Percentiles rank a stretch among this genome's conserved stretches.
phyloP scores from a whole-genome alignment of 2,797 vertebrate genomes.

The Xiphophorus birchmanni region DNA sequence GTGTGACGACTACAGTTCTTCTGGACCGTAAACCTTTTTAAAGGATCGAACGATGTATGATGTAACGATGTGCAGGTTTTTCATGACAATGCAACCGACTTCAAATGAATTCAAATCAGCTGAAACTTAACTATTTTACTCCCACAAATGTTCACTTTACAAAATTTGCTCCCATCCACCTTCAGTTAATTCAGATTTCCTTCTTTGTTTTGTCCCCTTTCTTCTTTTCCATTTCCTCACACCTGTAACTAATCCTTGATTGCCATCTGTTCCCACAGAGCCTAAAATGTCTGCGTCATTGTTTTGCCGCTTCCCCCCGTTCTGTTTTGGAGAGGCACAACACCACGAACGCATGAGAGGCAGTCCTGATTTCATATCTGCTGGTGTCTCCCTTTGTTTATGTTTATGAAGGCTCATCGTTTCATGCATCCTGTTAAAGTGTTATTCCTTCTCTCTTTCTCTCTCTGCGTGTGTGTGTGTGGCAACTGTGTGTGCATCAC shows the following conservation, averaged over 20 bases:
- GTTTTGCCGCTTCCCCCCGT: conserved; percentile 39
- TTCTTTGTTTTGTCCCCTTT: conserved; percentile 9
- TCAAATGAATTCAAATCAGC: background rate
- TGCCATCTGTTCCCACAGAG: conserved; percentile 45
- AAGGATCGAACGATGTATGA: background rate
- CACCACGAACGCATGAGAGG: background rate
- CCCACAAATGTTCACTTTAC: background rate
- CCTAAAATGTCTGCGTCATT: conserved; percentile 41
- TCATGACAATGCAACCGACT: background rate
- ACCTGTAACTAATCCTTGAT: conserved; percentile 61
- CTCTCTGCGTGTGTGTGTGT: conserved; percentile 13
- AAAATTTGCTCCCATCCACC: background rate
- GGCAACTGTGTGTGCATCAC: conserved; percentile 12
- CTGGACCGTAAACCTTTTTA: too few relatives aligned
- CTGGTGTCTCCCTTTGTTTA: conserved; percentile 57
- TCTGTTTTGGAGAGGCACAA: conserved; percentile 4
- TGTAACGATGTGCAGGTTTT: background rate
- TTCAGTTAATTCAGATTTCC: conserved; percentile 1
- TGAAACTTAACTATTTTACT: background rate
- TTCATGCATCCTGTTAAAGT: conserved; percentile 28
- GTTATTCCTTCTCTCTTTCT: background rate
- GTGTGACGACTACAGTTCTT: too few relatives aligned
- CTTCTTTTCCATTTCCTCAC: conserved; percentile 30
- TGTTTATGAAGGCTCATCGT: conserved; percentile 52
- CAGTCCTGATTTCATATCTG: conserved; percentile 47